A percentile compares a stretch with the other conserved stretches of the same genome.
These are phyloP conservation scores for Mesembrinibis cayennensis DNA, from an alignment of 2,113 vertebrate genomes.

Conservation along the genomic window DNA sequence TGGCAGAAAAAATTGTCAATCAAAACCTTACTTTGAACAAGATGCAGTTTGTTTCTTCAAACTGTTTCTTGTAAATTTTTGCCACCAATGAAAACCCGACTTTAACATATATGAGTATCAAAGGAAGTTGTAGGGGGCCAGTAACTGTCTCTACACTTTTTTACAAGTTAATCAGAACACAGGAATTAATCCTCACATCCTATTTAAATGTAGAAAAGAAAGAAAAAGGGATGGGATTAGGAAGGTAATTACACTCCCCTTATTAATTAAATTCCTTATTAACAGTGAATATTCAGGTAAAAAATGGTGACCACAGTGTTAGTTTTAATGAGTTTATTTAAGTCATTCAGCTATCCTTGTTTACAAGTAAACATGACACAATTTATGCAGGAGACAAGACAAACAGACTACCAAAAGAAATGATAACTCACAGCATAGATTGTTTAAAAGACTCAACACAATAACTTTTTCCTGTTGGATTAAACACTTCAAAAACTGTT, in stretches of 20 bases:
- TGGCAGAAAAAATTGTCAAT: background rate
- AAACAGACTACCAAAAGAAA: background rate
- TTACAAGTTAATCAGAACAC: background rate
- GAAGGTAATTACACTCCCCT: background rate
- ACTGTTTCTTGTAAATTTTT: background rate
- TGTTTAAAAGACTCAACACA: background rate
- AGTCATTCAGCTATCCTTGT: too few species aligned
- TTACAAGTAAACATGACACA: background rate
- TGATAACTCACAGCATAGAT: fast-evolving
- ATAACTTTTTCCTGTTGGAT: too few species aligned
- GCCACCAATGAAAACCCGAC: background rate
- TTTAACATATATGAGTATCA: fast-evolving
- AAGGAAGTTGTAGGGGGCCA: background rate
- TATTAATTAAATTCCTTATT: background rate
- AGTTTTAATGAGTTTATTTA: background rate
- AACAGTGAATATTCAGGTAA: background rate
- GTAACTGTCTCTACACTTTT: background rate
- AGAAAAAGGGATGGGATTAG: background rate
- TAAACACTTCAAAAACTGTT: background rate
- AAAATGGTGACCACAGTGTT: background rate
- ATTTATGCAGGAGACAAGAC: background rate
- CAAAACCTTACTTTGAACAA: background rate
- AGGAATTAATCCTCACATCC: background rate
- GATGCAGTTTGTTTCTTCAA: background rate
- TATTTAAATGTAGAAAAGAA: background rate